These are phyloP conservation scores for Drosophila busckii DNA, from an alignment of 1,140 invertebrate genomes.

Conservation along the genomic window DNA sequence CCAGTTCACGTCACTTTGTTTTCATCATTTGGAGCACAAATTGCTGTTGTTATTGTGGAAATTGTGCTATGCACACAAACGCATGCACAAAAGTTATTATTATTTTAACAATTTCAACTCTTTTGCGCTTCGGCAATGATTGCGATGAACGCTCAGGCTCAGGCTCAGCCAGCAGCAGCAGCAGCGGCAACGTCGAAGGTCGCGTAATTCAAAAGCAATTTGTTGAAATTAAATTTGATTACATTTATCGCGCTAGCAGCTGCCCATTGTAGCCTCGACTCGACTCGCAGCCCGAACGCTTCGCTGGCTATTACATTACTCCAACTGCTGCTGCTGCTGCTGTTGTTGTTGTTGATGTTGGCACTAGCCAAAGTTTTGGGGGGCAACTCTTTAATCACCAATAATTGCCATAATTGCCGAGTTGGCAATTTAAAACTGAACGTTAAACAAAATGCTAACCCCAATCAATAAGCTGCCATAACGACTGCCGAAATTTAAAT, in stretches of 20 bases:
- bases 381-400: conserved; percentile 61
- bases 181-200: conserved; percentile 63
- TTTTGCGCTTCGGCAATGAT: conserved; percentile 43
- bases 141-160: no score
- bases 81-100: conserved; percentile 54
- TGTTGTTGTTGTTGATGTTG: not conserved
- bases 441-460: no score
- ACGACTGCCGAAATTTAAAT: no score
- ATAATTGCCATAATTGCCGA: conserved; percentile 62
- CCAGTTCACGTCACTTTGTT: conserved; percentile 27
- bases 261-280: not conserved
- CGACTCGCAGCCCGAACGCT: not conserved
- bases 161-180: no score
- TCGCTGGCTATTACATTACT: not conserved
- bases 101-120: conserved; percentile 73
- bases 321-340: not conserved
- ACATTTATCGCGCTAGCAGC: conserved; percentile 66
- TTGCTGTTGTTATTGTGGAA: conserved; percentile 71
- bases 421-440: no score
- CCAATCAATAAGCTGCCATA: no score
- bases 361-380: conserved; percentile 26
- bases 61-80: conserved; percentile 33
- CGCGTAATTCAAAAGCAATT: conserved; percentile 75
- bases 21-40: conserved; percentile 55
- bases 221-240: conserved; percentile 75